These are phyloP conservation scores for Panthera tigris DNA, from an alignment of 2,113 vertebrate genomes.

Conservation along the genomic window DNA sequence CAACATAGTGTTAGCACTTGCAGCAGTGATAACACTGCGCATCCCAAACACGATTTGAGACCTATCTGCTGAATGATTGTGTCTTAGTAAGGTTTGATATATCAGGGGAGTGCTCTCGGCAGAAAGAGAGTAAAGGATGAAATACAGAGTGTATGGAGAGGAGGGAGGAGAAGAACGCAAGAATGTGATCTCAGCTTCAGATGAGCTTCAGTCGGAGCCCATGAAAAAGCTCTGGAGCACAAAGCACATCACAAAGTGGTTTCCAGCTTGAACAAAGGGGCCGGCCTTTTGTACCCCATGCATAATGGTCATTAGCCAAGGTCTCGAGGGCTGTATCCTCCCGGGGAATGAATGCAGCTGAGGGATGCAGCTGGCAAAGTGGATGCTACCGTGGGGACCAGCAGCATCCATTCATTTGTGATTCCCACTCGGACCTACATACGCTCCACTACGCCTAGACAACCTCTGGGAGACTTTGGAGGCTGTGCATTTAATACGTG, in stretches of 20 bases:
- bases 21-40: neutral
- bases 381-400: neutral
- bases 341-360: neutral
- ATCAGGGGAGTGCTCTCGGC: neutral
- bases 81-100: neutral
- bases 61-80: neutral
- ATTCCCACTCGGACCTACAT: no score
- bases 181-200: neutral
- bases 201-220: fast-evolving
- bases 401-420: neutral
- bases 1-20: neutral
- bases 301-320: neutral
- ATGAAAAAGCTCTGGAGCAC: neutral
- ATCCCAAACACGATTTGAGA: neutral
- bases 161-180: neutral
- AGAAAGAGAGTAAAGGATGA: neutral
- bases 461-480: neutral
- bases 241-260: neutral
- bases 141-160: neutral
- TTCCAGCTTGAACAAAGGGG: neutral
- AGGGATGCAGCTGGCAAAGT: neutral
- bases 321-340: neutral
- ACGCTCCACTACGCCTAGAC: neutral
- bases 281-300: neutral
- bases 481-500: neutral